A percentile compares a stretch with the other conserved stretches of the same genome.
These are phyloP conservation scores for Dolichoris vasculosae DNA, from an alignment of 1,140 invertebrate species.

Conservation along the genomic window DNA sequence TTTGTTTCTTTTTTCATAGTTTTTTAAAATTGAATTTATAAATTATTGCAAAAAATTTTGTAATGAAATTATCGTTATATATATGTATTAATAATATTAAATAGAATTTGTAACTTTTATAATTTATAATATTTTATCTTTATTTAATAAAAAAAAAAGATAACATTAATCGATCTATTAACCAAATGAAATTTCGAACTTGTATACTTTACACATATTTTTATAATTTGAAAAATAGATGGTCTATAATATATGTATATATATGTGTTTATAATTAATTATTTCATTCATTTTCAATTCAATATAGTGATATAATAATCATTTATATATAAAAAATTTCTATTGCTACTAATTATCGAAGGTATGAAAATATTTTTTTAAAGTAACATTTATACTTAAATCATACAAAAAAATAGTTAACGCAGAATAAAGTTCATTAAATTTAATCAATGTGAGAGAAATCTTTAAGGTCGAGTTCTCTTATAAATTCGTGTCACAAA, in stretches of 20 bases:
- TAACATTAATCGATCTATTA: neutral
- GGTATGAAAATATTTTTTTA: neutral
- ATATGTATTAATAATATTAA: neutral
- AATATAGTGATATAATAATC: too few relatives aligned
- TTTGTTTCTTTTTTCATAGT: neutral
- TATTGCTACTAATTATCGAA: neutral
- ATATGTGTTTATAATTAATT: neutral
- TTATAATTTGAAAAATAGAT: neutral
- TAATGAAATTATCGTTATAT: neutral
- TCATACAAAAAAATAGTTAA: neutral
- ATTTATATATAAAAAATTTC: neutral
- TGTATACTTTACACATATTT: neutral
- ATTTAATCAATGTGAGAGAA: neutral
- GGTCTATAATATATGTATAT: neutral
- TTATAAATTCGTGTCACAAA: neutral
- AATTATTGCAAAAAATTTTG: neutral
- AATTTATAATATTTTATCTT: neutral
- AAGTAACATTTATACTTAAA: neutral
- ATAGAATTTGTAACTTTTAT: neutral
- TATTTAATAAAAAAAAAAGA: neutral
- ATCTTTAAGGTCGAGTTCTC: neutral
- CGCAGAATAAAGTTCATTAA: neutral
- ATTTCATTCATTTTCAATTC: neutral
- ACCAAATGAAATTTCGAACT: neutral
- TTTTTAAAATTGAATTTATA: neutral